Conservation (phyloP, 2,797 vertebrate genomes). For the Lacerta viridis region DNA sequence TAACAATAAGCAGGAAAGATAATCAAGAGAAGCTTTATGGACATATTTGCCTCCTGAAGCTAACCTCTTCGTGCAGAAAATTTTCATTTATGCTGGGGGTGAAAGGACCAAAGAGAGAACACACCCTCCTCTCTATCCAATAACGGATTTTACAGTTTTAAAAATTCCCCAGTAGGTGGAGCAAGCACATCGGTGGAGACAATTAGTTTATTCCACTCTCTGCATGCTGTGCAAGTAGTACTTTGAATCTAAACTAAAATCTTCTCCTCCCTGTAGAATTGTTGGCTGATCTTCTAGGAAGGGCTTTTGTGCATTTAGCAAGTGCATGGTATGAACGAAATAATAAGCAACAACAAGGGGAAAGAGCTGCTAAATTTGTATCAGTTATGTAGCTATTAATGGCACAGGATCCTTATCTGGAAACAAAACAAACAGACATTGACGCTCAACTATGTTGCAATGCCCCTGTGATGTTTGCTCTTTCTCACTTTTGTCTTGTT, state of each 20-base stretch:
- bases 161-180: conserved; percentile 67
- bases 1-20: background rate
- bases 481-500: background rate
- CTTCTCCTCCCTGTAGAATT: background rate
- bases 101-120: background rate
- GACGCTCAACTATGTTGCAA: background rate
- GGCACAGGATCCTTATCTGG: background rate
- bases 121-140: background rate
- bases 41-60: background rate
- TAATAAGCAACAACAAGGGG: background rate
- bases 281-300: background rate
- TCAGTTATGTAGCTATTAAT: background rate
- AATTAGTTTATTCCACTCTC: rapidly evolving
- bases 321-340: background rate
- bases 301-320: background rate
- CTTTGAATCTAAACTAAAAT: background rate
- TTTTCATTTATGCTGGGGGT: background rate
- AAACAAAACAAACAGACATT: too few species aligned
- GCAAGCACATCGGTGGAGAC: conserved; percentile 17
- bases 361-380: background rate
- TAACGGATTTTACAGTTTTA: background rate
- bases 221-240: rapidly evolving
- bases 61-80: background rate
- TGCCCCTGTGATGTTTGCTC: background rate
- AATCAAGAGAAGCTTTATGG: background rate